Evolutionary conservation across 2,113 vertebrate species (phyloP), one percentile per base, ranked within the genome.

Genomic region (Strix aluco): DNA sequence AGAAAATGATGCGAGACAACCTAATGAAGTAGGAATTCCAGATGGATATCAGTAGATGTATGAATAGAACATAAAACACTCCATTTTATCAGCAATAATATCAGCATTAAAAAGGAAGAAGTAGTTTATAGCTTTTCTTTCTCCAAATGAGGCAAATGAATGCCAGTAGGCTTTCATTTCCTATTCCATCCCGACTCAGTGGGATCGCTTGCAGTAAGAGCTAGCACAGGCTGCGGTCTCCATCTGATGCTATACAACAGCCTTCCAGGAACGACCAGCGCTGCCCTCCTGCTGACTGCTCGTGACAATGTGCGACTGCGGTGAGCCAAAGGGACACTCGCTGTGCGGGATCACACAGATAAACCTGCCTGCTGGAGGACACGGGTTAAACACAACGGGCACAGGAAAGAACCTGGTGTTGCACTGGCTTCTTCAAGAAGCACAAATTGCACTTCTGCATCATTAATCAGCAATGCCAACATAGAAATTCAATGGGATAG

Each of bases 1-100:
- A 65, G 49, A 52, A 85, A 90, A 87, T 4, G 3, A 62, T 30
- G 47, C 65, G 49, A 74, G 67, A 65, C 88, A 93, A 66, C 51
- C 59, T 80, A 94, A 93, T 55, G 92, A 90, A 92, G 72, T 34
- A 51, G 80, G 82, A 95, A 88, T 94, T 96, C 88, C 94, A 94
- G 83, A 59, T 74, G 74, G 92, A 34, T 73, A 59, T 54, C 90
- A 67, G 79, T 65, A 58, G 63, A 69, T 70, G 63, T 65, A 88
- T 59, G 59, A 94, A 83, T 7, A 74, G 90, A 93, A 80, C 67
- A 82, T 21, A 58, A 62, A 40, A 2, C 21, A 13, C 66, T 62
- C 38, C 5, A 77, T 92, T 90, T 81, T 77, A 96, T 47, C 81
- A 62, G 51, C 91, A 92, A 26, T 58, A 90, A 55, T 58, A 90